A percentile compares a stretch with the other conserved stretches of the same genome.
Evolutionary conservation across 2,797 vertebrate species (phyloP).

Genomic region (Tympanoctomys barrerae): DNA sequence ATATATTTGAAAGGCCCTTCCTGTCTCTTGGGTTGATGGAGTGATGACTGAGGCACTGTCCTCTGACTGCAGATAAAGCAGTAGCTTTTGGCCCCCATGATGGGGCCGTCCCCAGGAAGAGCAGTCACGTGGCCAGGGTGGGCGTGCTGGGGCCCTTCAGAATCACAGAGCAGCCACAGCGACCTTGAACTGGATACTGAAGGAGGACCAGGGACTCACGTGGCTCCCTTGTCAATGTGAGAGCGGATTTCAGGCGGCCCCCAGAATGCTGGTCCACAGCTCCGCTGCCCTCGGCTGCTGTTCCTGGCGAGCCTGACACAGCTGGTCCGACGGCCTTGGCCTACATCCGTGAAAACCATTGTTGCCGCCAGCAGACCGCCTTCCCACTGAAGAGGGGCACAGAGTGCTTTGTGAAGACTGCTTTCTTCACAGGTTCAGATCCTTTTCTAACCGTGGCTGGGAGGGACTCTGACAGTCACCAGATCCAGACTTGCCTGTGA

Average conservation of each 20-base stretch:
- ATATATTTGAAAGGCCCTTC: neutral
- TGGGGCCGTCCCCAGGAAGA: conserved; percentile 1
- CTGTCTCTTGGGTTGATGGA: neutral
- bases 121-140: conserved; percentile 57
- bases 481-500: neutral
- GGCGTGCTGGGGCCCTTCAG: conserved; percentile 62
- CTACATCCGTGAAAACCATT: conserved; percentile 42
- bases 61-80: neutral
- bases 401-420: neutral
- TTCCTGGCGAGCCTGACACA: neutral
- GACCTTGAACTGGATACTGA: conserved; percentile 78
- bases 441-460: conserved; percentile 47
- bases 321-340: conserved; percentile 63
- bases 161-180: conserved; percentile 63
- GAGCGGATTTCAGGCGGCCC: conserved; percentile 43
- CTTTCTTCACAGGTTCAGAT: neutral
- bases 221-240: conserved; percentile 69
- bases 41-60: neutral
- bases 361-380: neutral
- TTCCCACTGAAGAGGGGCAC: neutral
- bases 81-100: neutral
- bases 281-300: neutral
- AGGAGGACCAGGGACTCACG: conserved; percentile 56
- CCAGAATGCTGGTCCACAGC: conserved; percentile 33
- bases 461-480: conserved; percentile 47